A percentile compares a stretch with the other conserved stretches of the same genome.
phyloP scores from a whole-genome alignment of 2,797 vertebrate species.

The Sebastes cheni region DNA sequence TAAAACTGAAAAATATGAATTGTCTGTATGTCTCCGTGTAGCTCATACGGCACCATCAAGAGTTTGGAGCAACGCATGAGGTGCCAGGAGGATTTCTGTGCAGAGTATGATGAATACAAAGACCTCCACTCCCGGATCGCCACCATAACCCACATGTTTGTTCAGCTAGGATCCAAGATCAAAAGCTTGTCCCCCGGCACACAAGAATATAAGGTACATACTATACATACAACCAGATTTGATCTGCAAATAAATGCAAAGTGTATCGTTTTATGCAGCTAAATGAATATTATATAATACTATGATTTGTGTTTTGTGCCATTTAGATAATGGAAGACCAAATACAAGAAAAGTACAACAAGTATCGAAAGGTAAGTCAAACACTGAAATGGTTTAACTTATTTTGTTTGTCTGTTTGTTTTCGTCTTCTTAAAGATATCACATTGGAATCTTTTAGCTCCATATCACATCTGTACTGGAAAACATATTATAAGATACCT shows the following conservation, averaged over 20 bases:
- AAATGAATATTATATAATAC: neutral
- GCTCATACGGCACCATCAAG: constrained; percentile 78
- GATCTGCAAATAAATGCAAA: neutral
- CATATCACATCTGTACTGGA: neutral
- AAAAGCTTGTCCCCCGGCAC: constrained; percentile 84
- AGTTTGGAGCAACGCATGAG: constrained; percentile 80
- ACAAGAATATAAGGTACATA: constrained; percentile 82
- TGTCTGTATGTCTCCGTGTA: constrained; percentile 43
- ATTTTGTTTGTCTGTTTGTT: neutral
- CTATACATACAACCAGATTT: neutral
- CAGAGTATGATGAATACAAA: constrained; percentile 86
- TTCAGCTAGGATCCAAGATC: constrained; percentile 87
- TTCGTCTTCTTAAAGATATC: neutral
- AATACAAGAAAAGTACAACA: constrained; percentile 88
- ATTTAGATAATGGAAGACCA: constrained; percentile 87
- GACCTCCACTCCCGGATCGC: constrained; percentile 83
- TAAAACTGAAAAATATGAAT: neutral
- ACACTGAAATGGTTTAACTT: neutral
- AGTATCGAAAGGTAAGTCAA: constrained; percentile 86
- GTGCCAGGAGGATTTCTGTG: constrained; percentile 87
- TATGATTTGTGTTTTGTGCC: constrained; percentile 15
- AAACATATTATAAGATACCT: neutral
- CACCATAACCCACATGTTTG: constrained; percentile 84
- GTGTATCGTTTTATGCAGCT: neutral
- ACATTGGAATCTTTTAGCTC: neutral